Evolutionary conservation across 2,888 invertebrate species (phyloP).

Genomic region (Mechanitis mazaeus): DNA sequence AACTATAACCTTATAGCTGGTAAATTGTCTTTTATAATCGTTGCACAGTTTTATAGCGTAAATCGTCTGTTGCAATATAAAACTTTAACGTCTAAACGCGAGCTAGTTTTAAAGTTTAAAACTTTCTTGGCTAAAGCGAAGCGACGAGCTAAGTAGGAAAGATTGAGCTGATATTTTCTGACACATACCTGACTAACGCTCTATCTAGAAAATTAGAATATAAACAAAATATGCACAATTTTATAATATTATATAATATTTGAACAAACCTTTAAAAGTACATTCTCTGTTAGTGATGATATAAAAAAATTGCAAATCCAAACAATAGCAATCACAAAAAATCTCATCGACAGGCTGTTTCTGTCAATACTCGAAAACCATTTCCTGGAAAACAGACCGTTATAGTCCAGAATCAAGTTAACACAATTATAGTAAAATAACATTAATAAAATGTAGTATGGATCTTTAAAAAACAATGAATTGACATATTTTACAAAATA

Average conservation of each 20-base stretch:
- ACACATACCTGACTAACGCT: no score
- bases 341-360: slow-evolving; percentile 41
- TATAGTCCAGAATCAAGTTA: not conserved
- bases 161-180: no score
- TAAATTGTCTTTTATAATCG: no score
- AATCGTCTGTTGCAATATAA: no score
- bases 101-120: no score
- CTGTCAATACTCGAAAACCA: slow-evolving; percentile 38
- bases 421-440: not conserved
- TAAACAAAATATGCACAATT: not conserved
- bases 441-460: not conserved
- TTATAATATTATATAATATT: slow-evolving; percentile 4
- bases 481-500: no score
- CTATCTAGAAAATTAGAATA: no score
- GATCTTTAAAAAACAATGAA: slow-evolving; percentile 6
- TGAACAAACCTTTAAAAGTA: slow-evolving; percentile 46
- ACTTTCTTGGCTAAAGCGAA: no score
- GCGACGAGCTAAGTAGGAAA: no score
- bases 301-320: slow-evolving; percentile 56
- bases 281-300: slow-evolving; percentile 45
- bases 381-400: slow-evolving; percentile 38
- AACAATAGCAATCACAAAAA: slow-evolving; percentile 48
- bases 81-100: no score
- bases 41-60: no score
- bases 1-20: no score